Evolutionary conservation across 1,140 invertebrate species (phyloP), one percentile per base, ranked within the genome.

Genomic region (Carcinoscorpius rotundicauda): DNA sequence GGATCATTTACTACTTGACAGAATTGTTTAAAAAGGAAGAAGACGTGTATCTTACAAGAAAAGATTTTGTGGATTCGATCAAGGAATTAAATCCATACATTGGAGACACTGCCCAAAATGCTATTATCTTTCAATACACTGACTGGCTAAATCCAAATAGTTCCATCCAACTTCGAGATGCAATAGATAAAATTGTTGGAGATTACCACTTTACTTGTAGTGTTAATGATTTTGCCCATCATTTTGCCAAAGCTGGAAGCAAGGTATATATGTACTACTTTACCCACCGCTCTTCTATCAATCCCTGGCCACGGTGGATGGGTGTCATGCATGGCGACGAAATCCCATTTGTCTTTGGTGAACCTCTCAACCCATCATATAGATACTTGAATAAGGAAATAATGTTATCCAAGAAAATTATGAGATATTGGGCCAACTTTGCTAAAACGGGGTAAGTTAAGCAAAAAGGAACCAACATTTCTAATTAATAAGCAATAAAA

Each of bases 161-260:
- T 78, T 85, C 87, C 1, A 81, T 87, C 49, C 84, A 83, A 64
- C 93, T 94, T 76, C 81, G 89, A 58, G 85, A 93, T 73, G 85
- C 87, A 9, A 78, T 96, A 50, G 93, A 95, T 73, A 92, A 92
- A 75, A 92, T 97, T 78, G 90, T 97, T 10, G 94, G 94, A 3
- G 96, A 98, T 77, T 93, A 91, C 74, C 91, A 96, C 71, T 98
- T 98, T 76, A 92, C 93, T 1, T 98, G 96, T 79, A 87, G 89
- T 72, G 89, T 96, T 52, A 94, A 96, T 76, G 90, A 97, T 73
- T 80, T 85, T 67, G 91, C 93, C 3, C 84, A 88, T 71, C 81
- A 86, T 48, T 96, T 96, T 74, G 87, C 93, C 3, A 85, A 89
- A 69, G 87, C 86, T 29, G 88, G 90, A 4, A 89, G 91, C 75